Percentiles rank a stretch among this genome's conserved stretches.
These are phyloP conservation scores for Frieseomelitta varia DNA, from an alignment of 1,140 invertebrate species.

Conservation along the genomic window DNA sequence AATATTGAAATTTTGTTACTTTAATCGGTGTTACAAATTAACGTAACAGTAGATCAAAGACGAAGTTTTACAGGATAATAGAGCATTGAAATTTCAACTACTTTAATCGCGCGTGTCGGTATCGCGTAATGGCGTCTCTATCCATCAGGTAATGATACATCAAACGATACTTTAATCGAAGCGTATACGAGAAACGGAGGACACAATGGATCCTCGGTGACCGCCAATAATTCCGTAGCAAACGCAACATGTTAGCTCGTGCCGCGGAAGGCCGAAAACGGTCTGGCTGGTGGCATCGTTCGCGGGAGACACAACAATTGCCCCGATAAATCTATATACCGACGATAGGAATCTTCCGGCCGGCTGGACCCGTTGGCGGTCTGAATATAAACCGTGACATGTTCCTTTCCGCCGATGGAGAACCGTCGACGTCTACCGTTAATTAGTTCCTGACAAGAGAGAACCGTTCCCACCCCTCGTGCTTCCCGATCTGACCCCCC, in stretches of 20 bases:
- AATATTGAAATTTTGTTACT: no score
- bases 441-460: conserved; percentile 67
- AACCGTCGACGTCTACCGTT: conserved; percentile 60
- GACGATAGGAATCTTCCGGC: conserved; percentile 48
- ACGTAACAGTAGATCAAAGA: not conserved
- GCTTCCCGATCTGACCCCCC: no score
- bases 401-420: conserved; percentile 58
- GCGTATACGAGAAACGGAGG: not conserved
- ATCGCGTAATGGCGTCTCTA: not conserved
- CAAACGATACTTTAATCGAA: not conserved
- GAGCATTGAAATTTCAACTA: not conserved
- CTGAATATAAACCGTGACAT: conserved; percentile 58
- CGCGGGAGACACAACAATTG: conserved; percentile 33
- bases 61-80: no score
- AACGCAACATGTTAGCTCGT: not conserved
- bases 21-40: no score
- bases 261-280: not conserved
- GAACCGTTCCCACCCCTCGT: not conserved
- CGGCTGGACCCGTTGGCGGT: conserved; percentile 40
- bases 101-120: not conserved
- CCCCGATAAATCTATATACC: conserved; percentile 53
- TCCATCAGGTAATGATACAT: not conserved
- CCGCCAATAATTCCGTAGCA: not conserved
- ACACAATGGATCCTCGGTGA: not conserved
- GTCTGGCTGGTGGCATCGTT: not conserved